Base-by-base conservation (phyloP, 2,888 invertebrate species). In the Perizoma affinitatum region DNA sequence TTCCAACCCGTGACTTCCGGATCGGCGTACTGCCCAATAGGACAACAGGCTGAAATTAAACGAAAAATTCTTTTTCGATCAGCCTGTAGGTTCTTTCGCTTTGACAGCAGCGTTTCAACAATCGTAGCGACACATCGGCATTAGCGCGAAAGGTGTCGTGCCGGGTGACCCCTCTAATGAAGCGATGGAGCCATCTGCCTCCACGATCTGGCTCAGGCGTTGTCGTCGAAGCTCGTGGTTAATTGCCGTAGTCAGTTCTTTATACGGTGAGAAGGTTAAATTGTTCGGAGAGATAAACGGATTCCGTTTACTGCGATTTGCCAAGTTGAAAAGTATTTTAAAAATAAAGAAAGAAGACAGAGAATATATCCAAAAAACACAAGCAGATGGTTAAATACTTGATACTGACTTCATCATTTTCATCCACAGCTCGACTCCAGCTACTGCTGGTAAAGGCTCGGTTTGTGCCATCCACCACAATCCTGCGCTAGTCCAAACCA, bases 121-220 rank as follows among this genome's bases (percentile, higher is more conserved):
- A 90, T 90, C 89, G 70, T 71, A 68, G 68, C 72, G 69, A 78
- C 79, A 75, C 77, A 89, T 90, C 88, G 71, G 78, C 87, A 84
- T 87, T 88, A 87, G 84, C 87, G 82, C 83, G 82, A 79, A 75
- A 88, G 86, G 88, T 84, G 90, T 88, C 78, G 83, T 79, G 63
- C 59, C 64, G 73, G 74, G 69, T 75, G 73, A 75, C 73, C 71
- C 70, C 44, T 54, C 78, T 86, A 85, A 85, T 85, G 83, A 85
- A 86, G 82, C 82, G 80, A 82, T 80, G 78, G 74, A 73, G 63
- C 61, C 70, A 72, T 70, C 72, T 66, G 56, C 62, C 62, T 46
- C 53, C 42, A 42, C 64, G 58, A 71, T 71, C 71, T 65, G 6
- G 44, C 54, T 61, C 56, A 60, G 54, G 58, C 65, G 53, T 63